These are phyloP conservation scores for Drosophila eugracilis DNA, from an alignment of 1,140 invertebrate genomes.

Conservation along the genomic window DNA sequence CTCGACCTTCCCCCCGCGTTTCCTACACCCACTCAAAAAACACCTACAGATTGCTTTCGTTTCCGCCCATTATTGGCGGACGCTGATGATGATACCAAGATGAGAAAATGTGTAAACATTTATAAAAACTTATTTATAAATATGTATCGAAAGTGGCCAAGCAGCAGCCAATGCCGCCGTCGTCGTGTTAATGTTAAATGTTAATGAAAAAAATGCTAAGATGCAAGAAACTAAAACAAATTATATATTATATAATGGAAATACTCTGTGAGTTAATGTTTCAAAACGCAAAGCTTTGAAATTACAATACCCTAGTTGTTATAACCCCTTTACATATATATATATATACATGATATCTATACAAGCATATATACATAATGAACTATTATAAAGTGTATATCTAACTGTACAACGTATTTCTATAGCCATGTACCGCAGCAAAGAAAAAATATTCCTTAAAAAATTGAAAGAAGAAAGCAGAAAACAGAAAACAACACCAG, in stretches of 20 bases:
- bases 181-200: constrained; percentile 77
- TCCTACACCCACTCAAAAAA: constrained; percentile 35
- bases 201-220: constrained; percentile 48
- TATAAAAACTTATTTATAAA: constrained; percentile 74
- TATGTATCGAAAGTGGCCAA: constrained; percentile 59
- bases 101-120: constrained; percentile 68
- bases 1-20: constrained; percentile 51
- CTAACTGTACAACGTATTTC: constrained; percentile 71
- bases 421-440: constrained; percentile 47
- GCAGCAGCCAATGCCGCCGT: constrained; percentile 26
- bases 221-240: constrained; percentile 54
- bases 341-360: constrained; percentile 52
- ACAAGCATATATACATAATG: constrained; percentile 26
- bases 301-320: constrained; percentile 75
- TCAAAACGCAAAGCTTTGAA: constrained; percentile 76
- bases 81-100: constrained; percentile 34
- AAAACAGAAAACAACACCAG: constrained; percentile 36
- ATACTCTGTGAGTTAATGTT: constrained; percentile 81
- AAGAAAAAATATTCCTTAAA: constrained; percentile 66
- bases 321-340: constrained; percentile 56
- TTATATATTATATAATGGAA: constrained; percentile 79
- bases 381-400: constrained; percentile 57
- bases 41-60: constrained; percentile 32
- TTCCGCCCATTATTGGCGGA: constrained; percentile 49
- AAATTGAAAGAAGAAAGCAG: too few relatives aligned